These are phyloP conservation scores for Pipistrellus pipistrellus DNA, from an alignment of 2,797 vertebrate genomes.

Conservation along the genomic window DNA sequence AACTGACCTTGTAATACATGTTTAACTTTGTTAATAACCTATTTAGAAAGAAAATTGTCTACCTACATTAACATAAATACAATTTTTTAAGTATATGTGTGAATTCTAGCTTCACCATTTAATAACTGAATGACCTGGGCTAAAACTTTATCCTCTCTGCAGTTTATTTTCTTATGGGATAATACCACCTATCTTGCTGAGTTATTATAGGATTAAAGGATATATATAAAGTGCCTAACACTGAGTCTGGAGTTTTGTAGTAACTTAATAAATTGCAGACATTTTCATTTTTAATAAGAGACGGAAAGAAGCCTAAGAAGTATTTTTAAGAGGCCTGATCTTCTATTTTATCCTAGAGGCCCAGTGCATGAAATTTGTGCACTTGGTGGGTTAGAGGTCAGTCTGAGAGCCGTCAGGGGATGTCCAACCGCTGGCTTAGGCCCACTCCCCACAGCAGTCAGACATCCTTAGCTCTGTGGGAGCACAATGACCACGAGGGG, in stretches of 20 bases:
- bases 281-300: slow-evolving; percentile 37
- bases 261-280: not conserved
- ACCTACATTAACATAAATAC: not conserved
- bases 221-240: not conserved
- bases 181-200: not conserved
- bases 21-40: not conserved
- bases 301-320: slow-evolving; percentile 42
- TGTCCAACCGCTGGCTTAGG: no score
- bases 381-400: no score
- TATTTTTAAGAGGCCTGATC: not conserved
- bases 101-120: not conserved
- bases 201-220: not conserved
- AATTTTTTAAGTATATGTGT: not conserved
- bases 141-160: not conserved
- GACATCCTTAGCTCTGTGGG: no score
- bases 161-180: not conserved
- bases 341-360: slow-evolving; percentile 1
- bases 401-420: no score
- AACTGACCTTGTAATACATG: not conserved
- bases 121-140: not conserved
- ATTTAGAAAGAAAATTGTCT: slow-evolving; percentile 14
- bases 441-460: no score
- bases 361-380: no score
- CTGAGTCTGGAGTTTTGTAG: not conserved
- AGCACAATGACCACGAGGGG: no score